Percentiles rank a stretch among this genome's conserved stretches.
Conservation (phyloP, 92 coral and sea anemone genomes). For the Anthopleura xanthogrammica region DNA sequence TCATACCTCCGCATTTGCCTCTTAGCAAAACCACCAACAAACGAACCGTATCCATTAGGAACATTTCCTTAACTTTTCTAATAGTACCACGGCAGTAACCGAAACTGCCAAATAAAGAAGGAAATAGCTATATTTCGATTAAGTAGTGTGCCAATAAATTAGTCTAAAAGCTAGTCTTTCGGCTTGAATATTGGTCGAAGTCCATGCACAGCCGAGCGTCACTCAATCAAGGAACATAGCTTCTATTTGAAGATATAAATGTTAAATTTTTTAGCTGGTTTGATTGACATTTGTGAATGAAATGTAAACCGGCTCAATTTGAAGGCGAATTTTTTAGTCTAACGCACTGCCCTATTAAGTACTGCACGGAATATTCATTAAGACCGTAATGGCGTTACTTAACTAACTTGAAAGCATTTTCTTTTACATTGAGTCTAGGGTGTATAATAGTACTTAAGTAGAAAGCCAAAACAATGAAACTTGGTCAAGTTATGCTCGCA, state of each 20-base stretch:
- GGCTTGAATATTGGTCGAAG: too few relatives aligned
- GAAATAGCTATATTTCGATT: background rate
- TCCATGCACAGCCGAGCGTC: too few relatives aligned
- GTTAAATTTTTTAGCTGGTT: too few relatives aligned
- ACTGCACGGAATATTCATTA: background rate
- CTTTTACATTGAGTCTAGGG: background rate
- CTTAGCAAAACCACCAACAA: background rate
- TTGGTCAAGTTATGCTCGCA: background rate
- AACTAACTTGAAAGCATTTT: background rate
- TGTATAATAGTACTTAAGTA: too few relatives aligned
- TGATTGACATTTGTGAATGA: too few relatives aligned
- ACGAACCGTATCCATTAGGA: background rate
- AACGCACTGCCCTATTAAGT: background rate
- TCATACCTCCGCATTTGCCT: background rate
- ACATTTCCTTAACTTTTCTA: background rate
- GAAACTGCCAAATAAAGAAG: background rate
- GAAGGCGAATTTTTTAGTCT: background rate
- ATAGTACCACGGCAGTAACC: background rate
- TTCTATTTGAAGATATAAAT: too few relatives aligned
- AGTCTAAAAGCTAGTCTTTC: too few relatives aligned
- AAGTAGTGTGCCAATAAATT: too few relatives aligned
- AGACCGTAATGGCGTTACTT: background rate
- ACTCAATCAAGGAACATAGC: too few relatives aligned
- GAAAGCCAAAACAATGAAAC: background rate
- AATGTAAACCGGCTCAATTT: background rate